These are phyloP conservation scores for Hirtodrosophila confusa DNA, from an alignment of 2,888 invertebrate species.

Conservation along the genomic window DNA sequence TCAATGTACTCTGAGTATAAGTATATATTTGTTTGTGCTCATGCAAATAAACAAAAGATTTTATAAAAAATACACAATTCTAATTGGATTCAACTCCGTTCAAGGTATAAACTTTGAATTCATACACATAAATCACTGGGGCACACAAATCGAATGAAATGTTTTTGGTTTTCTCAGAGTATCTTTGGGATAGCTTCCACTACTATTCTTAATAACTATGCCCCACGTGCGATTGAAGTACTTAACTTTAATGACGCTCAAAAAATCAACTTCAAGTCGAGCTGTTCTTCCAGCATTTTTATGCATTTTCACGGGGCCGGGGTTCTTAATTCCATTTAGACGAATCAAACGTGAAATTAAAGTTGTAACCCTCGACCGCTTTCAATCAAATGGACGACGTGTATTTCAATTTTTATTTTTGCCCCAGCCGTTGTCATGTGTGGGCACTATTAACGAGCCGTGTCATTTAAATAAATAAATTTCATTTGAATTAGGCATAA, in stretches of 20 bases:
- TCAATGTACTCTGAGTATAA: slow-evolving; percentile 8
- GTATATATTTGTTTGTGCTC: background rate
- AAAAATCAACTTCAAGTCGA: slow-evolving; percentile 32
- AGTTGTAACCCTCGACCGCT: slow-evolving; percentile 19
- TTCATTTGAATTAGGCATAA: slow-evolving; percentile 34
- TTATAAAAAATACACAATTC: slow-evolving; percentile 28
- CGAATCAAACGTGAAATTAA: slow-evolving; percentile 57
- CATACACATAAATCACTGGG: slow-evolving; percentile 48
- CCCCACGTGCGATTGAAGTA: slow-evolving; percentile 41
- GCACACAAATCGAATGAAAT: slow-evolving; percentile 37
- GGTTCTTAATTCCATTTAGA: slow-evolving; percentile 21
- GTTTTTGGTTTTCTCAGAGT: slow-evolving; percentile 2
- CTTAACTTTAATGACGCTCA: slow-evolving; percentile 56
- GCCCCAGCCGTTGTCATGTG: background rate
- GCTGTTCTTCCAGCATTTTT: slow-evolving; percentile 23
- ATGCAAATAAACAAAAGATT: slow-evolving; percentile 27
- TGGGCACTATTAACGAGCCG: slow-evolving; percentile 29
- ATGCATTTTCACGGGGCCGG: slow-evolving; percentile 25
- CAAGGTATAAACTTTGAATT: slow-evolving; percentile 22
- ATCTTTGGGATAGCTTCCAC: background rate
- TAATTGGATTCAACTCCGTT: background rate
- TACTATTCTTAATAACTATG: slow-evolving; percentile 9
- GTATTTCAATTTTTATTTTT: slow-evolving; percentile 59
- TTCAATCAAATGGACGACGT: slow-evolving; percentile 52
- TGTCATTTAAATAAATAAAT: slow-evolving; percentile 48